Evolutionary conservation across 2,113 vertebrate species (phyloP), one percentile per base, ranked within the genome.

Genomic region (Myxocyprinus asiaticus): DNA sequence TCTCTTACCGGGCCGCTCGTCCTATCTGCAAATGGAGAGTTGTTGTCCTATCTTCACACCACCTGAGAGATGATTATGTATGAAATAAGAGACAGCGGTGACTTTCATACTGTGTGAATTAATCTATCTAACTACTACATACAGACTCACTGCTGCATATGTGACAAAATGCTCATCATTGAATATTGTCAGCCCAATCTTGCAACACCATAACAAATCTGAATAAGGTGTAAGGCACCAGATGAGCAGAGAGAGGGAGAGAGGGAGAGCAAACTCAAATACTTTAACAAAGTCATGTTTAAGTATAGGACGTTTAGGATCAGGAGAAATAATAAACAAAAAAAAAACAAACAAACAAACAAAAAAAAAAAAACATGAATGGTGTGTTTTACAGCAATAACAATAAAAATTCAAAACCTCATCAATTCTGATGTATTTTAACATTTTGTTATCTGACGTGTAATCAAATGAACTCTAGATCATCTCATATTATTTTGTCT

Each of bases 1-100:
- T 11, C 84, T 91, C 89, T 87, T 87, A 87, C 73, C 83, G 87
- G 22, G 9, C 51, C 51, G 9, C 51, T 10, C 4, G 22, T 3
- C 83, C 79, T 80, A 92, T 92, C 91, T 86, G 86, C 78, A 92
- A 91, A 92, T 92, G 88, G 89, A 90, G 89, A 91, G 85, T 86
- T 71, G 6, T 68, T 79, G 80, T 78, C 80, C 88, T 90, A 91
- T 91, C 90, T 89, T 78, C 66, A 76, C 78, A 74, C 81, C 82
- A 65, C 50, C 58, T 87, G 86, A 86, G 81, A 85, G 81, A 73
- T 42, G 86, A 93, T 86, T 88, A 86, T 90, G 82, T 81, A 83
- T 81, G 76, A 85, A 93, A 88, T 84, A 78, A 68, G 61, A 8
- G 71, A 67, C 86, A 56, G 58, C 65, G 83, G 79, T 81, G 84